phyloP scores from a whole-genome alignment of 1,140 invertebrate genomes.

The Parapsyche elsis region DNA sequence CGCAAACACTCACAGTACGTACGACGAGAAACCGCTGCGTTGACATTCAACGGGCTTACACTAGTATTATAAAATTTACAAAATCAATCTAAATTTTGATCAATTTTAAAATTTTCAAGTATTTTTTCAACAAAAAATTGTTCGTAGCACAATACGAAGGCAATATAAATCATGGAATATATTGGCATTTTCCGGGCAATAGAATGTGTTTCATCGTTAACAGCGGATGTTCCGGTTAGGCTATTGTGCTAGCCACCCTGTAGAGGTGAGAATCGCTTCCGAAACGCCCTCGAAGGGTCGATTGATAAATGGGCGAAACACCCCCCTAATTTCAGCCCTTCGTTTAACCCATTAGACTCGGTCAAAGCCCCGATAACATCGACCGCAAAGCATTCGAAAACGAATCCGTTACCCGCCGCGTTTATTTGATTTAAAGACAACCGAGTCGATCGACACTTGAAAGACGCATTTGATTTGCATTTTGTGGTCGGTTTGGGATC shows the following conservation, averaged over 20 bases:
- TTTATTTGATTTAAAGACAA: not conserved
- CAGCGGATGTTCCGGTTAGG: slow-evolving; percentile 18
- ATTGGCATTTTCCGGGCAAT: not conserved
- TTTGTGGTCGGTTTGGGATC: no score
- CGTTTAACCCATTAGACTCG: not conserved
- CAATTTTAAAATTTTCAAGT: no score
- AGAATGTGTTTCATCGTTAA: slow-evolving; percentile 10
- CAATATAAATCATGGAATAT: not conserved
- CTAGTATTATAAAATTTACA: no score
- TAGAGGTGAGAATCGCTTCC: slow-evolving; percentile 19
- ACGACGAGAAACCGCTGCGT: no score
- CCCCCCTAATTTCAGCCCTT: not conserved
- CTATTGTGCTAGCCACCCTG: slow-evolving; percentile 7
- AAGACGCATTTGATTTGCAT: no score
- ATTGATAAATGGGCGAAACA: not conserved
- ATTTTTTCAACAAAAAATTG: no score
- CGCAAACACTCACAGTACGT: no score
- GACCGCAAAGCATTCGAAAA: not conserved
- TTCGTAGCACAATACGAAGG: no score
- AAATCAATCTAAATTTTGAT: no score
- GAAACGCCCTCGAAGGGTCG: slow-evolving; percentile 12
- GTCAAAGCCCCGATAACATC: not conserved
- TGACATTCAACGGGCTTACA: no score
- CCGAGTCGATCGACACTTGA: no score
- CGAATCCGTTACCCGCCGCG: not conserved